phyloP scores from a whole-genome alignment of 2,797 vertebrate species.

The Paramormyrops hopkinsi region DNA sequence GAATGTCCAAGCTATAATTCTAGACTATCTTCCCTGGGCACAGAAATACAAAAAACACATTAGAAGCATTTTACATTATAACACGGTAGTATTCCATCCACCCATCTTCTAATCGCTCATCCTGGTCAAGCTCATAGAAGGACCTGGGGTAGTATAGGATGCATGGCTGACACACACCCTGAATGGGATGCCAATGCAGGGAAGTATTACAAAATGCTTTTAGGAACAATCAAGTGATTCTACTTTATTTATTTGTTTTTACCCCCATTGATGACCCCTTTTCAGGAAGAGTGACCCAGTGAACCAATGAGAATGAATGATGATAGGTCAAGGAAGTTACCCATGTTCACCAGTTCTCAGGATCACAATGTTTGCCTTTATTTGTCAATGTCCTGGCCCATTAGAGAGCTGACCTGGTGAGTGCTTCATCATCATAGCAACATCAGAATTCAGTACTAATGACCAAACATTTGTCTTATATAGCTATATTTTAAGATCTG shows the following conservation, averaged over 20 bases:
- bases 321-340: not conserved
- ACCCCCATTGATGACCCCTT: not conserved
- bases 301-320: not conserved
- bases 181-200: not conserved
- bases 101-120: not conserved
- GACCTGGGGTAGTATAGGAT: not conserved
- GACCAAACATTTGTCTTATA: not conserved
- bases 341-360: not conserved
- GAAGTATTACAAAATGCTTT: not conserved
- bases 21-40: not conserved
- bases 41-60: not conserved
- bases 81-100: not conserved
- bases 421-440: not conserved
- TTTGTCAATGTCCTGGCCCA: not conserved
- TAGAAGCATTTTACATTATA: not conserved
- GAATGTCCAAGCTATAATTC: not conserved
- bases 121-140: not conserved
- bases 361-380: not conserved
- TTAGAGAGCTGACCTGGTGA: not conserved
- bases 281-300: not conserved
- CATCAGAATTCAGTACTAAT: not conserved
- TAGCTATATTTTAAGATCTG: not conserved
- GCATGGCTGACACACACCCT: not conserved
- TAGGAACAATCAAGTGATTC: not conserved
- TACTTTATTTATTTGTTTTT: not conserved